A percentile compares a stretch with the other conserved stretches of the same genome.
These are phyloP conservation scores for Lepidocyrtinus sp. DNA, from an alignment of 2,888 invertebrate genomes.

Conservation along the genomic window DNA sequence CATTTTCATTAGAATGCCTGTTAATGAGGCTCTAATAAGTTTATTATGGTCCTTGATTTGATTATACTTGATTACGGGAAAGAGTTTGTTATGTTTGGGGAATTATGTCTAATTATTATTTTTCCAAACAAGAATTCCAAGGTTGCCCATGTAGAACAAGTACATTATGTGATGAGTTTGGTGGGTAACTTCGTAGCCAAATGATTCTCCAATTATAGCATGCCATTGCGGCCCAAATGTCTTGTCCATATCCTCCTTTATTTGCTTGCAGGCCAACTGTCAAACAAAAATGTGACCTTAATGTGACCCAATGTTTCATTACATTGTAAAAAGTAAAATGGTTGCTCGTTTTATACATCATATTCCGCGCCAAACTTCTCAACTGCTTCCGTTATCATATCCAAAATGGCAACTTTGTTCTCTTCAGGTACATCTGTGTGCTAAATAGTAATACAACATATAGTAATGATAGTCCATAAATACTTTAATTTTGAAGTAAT, in stretches of 20 bases:
- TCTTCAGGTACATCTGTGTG: slow-evolving; percentile 68
- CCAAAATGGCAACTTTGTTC: slow-evolving; percentile 65
- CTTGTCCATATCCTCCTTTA: slow-evolving; percentile 62
- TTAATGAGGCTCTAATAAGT: no score
- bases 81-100: no score
- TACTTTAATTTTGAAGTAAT: background rate
- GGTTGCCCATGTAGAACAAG: slow-evolving; percentile 60
- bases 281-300: no score
- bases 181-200: slow-evolving; percentile 62
- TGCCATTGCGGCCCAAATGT: slow-evolving; percentile 60
- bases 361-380: slow-evolving; percentile 62
- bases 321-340: no score
- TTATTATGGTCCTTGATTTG: no score
- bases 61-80: no score
- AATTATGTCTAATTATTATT: slow-evolving; percentile 45
- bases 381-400: slow-evolving; percentile 64
- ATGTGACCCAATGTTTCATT: no score
- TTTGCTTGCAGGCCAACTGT: slow-evolving; percentile 55
- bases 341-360: slow-evolving; percentile 40
- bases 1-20: no score
- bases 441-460: slow-evolving; percentile 33
- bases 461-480: background rate
- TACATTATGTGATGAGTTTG: slow-evolving; percentile 62
- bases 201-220: slow-evolving; percentile 58
- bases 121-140: slow-evolving; percentile 63